Base-by-base conservation (phyloP, 2,797 vertebrate species). In the Sardinella longiceps region DNA sequence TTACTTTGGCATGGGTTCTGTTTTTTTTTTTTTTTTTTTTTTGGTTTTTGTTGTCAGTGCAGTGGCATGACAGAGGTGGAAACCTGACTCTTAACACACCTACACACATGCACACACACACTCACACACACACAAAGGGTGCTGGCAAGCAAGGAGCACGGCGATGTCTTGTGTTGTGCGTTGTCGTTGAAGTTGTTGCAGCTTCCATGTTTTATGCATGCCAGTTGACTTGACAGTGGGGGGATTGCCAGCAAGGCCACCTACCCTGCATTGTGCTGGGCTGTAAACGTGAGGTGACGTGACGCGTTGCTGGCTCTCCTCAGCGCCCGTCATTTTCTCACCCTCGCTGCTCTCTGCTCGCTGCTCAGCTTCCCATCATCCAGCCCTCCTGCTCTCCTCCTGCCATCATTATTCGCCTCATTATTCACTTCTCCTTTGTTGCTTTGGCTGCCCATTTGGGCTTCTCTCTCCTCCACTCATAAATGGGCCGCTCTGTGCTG, bases 271-370 rank as follows among this genome's bases (percentile, higher is more conserved):
- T 77, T 37, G 20, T 18, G 63, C 30, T 77, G 1, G 33, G 70
- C 70, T 15, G 37, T 77, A 18, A 77, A n/a, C n/a, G n/a, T n/a
- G n/a, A n/a, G 2, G 33, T 33, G 70, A 43, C 5, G 30, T 15
- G 14, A 7, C 37, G 30, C 20, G 66, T 63, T 70, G 37, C 70
- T 43, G 70, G 33, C 33, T 77, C 70, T 43, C 0, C 70, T 43
- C 0, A 14, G 81, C 1, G 85, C 46, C 51, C 46, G 81, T 60
- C 81, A 45, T 11, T 45, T 82, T 70, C 80, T 60, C 28, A 20
- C 30, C 1, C n/a, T 33, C 50, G 43, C 30, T 63, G 50, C 84
- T 63, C 83, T 83, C 30, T 63, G 51, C 84, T 63, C 83, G 82
- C 84, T 60, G 25, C 45, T 28, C 14, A n/a, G 23, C 81, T 60